These are phyloP conservation scores for Parthenolecanium corni DNA, from an alignment of 2,888 invertebrate genomes.

Conservation along the genomic window DNA sequence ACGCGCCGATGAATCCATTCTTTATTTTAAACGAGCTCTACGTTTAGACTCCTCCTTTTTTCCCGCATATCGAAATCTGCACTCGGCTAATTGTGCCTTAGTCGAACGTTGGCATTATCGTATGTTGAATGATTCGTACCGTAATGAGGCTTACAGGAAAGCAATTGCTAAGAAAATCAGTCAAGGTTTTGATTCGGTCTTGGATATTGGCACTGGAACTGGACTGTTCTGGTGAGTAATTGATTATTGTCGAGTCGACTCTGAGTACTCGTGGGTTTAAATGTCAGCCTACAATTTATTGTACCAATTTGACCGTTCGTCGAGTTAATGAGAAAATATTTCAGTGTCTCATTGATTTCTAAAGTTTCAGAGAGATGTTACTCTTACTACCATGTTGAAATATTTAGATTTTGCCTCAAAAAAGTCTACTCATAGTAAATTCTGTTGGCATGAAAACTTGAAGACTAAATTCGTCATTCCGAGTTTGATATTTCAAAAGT, in stretches of 20 bases:
- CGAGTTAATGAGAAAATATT: not conserved
- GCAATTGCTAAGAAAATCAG: slow-evolving; percentile 50
- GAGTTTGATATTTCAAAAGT: too few species aligned
- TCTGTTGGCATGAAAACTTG: too few species aligned
- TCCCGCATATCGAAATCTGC: slow-evolving; percentile 52
- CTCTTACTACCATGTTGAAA: too few species aligned
- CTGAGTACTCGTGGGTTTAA: too few species aligned
- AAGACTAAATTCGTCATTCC: too few species aligned
- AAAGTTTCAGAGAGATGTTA: too few species aligned
- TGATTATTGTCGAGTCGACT: not conserved
- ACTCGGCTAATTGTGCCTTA: slow-evolving; percentile 54
- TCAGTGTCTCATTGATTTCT: too few species aligned
- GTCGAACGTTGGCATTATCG: slow-evolving; percentile 71
- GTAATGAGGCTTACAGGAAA: slow-evolving; percentile 53
- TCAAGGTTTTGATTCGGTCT: slow-evolving; percentile 45
- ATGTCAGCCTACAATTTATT: too few species aligned
- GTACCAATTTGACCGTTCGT: not conserved
- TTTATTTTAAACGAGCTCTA: slow-evolving; percentile 47
- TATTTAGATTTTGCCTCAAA: too few species aligned
- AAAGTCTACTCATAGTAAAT: too few species aligned
- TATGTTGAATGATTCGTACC: slow-evolving; percentile 62
- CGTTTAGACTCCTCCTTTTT: slow-evolving; percentile 44
- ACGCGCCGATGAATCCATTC: slow-evolving; percentile 46
- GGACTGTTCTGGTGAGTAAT: slow-evolving; percentile 49
- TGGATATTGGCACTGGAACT: slow-evolving; percentile 68